A percentile compares a stretch with the other conserved stretches of the same genome.
These are phyloP conservation scores for Apis dorsata DNA, from an alignment of 1,140 invertebrate species.

Conservation along the genomic window DNA sequence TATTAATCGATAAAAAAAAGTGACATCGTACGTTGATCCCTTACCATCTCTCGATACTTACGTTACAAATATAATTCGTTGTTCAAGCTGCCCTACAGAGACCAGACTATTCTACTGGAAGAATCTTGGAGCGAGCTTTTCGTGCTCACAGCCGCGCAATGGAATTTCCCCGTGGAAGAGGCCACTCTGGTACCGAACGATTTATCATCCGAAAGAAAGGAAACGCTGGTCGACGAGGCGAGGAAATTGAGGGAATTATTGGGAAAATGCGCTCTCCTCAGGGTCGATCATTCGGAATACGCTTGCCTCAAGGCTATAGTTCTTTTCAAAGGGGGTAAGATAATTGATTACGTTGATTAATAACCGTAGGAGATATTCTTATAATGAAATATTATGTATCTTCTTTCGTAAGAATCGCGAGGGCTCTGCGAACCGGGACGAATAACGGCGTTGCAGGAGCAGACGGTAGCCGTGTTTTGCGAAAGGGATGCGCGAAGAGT, in stretches of 20 bases:
- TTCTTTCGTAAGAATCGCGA: conserved; percentile 81
- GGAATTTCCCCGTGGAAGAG: conserved; percentile 87
- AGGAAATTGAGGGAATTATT: conserved; percentile 83
- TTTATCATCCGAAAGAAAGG: conserved; percentile 69
- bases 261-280: conserved; percentile 83
- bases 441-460: conserved; percentile 88
- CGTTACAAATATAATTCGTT: no score
- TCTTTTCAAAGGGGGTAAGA: conserved; percentile 89
- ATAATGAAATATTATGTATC: not conserved
- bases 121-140: conserved; percentile 93
- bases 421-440: conserved; percentile 83
- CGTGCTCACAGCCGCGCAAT: conserved; percentile 89
- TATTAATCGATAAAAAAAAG: no score
- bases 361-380: no score
- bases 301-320: conserved; percentile 91
- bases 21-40: no score
- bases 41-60: no score
- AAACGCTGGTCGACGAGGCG: conserved; percentile 79
- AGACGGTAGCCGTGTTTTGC: conserved; percentile 87
- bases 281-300: conserved; percentile 90
- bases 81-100: conserved; percentile 84
- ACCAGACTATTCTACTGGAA: conserved; percentile 87
- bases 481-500: conserved; percentile 85
- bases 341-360: not conserved
- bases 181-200: conserved; percentile 67